phyloP scores from a whole-genome alignment of 2,113 vertebrate genomes.

The Cottus gobio region DNA sequence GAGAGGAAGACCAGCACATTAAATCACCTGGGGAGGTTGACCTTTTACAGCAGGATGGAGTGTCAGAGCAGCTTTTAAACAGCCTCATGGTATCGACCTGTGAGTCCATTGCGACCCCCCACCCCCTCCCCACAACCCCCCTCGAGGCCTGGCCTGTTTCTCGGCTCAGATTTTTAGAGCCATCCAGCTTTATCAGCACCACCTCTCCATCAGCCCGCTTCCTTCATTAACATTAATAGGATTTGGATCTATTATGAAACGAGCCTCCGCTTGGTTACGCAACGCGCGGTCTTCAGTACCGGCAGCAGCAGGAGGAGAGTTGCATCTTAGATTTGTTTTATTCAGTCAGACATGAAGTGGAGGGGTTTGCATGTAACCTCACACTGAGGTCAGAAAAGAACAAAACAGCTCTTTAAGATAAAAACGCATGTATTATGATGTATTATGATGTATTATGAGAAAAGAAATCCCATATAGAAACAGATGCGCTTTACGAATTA shows the following conservation, averaged over 20 bases:
- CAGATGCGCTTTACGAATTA: not conserved
- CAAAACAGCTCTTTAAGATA: too few relatives aligned
- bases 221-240: constrained; percentile 78
- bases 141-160: constrained; percentile 32
- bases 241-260: constrained; percentile 79
- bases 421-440: too few relatives aligned
- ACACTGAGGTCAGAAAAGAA: not conserved
- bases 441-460: not conserved
- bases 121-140: not conserved
- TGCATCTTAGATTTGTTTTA: constrained; percentile 49
- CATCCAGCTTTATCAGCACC: constrained; percentile 53
- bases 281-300: constrained; percentile 60
- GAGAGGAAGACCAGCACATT: not conserved
- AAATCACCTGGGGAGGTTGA: constrained; percentile 30
- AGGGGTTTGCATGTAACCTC: not conserved
- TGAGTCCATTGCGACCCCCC: constrained; percentile 7
- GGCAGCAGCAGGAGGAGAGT: constrained; percentile 20
- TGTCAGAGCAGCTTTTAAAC: constrained; percentile 35
- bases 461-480: not conserved
- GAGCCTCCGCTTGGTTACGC: constrained; percentile 57
- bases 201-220: constrained; percentile 62
- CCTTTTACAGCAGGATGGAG: constrained; percentile 27
- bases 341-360: not conserved
- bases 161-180: constrained; percentile 43
- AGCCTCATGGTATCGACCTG: constrained; percentile 32